phyloP scores from a whole-genome alignment of 2,888 invertebrate genomes.

The Labia minor region DNA sequence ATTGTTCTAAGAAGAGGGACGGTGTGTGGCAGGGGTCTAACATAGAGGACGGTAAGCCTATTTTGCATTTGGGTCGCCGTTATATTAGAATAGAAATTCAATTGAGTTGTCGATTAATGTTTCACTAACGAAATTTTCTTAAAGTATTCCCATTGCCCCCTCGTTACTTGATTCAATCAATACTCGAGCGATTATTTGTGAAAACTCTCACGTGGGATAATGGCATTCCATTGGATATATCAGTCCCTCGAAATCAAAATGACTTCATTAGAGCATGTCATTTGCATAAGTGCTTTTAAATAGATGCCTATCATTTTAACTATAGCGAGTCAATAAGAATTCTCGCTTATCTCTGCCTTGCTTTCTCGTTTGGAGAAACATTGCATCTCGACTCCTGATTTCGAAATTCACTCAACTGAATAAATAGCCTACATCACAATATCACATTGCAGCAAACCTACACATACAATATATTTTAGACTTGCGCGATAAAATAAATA shows the following conservation, averaged over 20 bases:
- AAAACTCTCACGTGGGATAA: background rate
- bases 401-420: background rate
- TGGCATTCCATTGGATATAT: background rate
- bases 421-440: background rate
- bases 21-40: background rate
- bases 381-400: background rate
- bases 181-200: background rate
- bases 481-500: background rate
- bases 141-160: background rate
- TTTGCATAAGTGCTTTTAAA: slow-evolving; percentile 6
- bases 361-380: too few species aligned
- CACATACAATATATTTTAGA: background rate
- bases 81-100: background rate
- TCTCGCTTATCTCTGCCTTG: background rate
- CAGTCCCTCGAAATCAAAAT: background rate
- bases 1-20: background rate
- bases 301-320: background rate
- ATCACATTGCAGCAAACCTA: too few species aligned
- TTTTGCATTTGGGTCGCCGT: background rate
- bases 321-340: background rate
- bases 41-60: too few species aligned
- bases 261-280: background rate
- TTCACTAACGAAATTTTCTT: background rate
- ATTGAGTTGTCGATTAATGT: background rate
- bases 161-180: background rate